Evolutionary conservation across 1,140 invertebrate genomes (phyloP).

Genomic region (Leptinotarsa lineolata): DNA sequence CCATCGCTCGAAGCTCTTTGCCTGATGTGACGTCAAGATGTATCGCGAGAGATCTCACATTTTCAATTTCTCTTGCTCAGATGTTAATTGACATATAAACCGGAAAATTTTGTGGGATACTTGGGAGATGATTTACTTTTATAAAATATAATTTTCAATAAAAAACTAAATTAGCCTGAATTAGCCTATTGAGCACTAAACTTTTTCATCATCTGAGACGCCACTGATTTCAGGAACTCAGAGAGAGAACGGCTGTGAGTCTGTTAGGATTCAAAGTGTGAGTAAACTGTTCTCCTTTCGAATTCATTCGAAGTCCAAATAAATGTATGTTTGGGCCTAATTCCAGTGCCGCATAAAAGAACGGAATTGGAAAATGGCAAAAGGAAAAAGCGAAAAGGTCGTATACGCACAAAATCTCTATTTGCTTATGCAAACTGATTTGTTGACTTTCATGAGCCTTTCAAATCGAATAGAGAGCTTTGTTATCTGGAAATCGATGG

Average conservation of each 20-base stretch:
- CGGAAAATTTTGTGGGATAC: too few relatives aligned
- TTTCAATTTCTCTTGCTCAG: too few relatives aligned
- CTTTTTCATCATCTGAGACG: not conserved
- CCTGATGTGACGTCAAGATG: too few relatives aligned
- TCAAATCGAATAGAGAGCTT: not conserved
- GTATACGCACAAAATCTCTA: not conserved
- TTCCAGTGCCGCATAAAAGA: not conserved
- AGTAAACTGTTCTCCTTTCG: not conserved
- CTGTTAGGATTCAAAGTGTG: not conserved
- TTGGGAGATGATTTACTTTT: too few relatives aligned
- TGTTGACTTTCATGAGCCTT: not conserved
- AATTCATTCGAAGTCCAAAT: not conserved
- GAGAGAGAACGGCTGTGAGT: not conserved
- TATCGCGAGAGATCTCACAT: too few relatives aligned
- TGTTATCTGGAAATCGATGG: not conserved
- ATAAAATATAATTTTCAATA: too few relatives aligned
- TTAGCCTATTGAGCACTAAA: too few relatives aligned
- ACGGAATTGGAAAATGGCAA: not conserved
- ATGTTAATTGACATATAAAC: too few relatives aligned
- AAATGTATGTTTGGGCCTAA: not conserved
- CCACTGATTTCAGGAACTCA: not conserved
- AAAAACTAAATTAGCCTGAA: too few relatives aligned
- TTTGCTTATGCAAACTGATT: constrained; percentile 1
- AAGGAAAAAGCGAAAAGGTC: not conserved
- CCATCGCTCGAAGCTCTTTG: too few relatives aligned